phyloP scores from a whole-genome alignment of 2,113 vertebrate genomes.

The Tylochromis polylepis region DNA sequence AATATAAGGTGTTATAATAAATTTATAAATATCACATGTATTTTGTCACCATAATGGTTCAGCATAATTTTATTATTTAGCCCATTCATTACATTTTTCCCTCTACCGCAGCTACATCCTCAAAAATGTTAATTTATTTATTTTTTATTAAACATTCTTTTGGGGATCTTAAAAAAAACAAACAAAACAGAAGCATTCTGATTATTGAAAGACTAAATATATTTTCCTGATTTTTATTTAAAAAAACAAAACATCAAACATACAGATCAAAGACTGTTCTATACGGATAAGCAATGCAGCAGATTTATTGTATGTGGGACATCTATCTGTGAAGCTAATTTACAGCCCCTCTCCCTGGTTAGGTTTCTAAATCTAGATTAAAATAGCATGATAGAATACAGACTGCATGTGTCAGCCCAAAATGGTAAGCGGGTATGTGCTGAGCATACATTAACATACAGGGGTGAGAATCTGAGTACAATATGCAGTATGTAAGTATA shows the following conservation, averaged over 20 bases:
- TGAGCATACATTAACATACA: not conserved
- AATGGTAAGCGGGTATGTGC: not conserved
- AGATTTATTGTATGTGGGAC: not conserved
- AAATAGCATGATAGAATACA: not conserved
- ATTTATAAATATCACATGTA: not conserved
- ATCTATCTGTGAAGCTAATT: not conserved
- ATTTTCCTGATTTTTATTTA: not conserved
- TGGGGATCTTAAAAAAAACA: not conserved
- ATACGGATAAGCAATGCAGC: not conserved
- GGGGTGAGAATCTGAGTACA: not conserved
- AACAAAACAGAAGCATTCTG: not conserved
- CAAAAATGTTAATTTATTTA: not conserved
- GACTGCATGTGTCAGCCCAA: not conserved
- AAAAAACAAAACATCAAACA: not conserved
- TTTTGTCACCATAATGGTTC: not conserved
- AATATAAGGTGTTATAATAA: not conserved
- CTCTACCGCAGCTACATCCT: not conserved
- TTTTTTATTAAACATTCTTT: not conserved
- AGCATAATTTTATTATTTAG: not conserved
- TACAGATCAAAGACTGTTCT: not conserved
- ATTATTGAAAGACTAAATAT: not conserved
- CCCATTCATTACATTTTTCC: not conserved
- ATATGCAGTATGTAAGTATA: not conserved
- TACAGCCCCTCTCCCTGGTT: not conserved
- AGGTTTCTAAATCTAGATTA: not conserved